A percentile compares a stretch with the other conserved stretches of the same genome.
Evolutionary conservation across 2,888 invertebrate species (phyloP).

Genomic region (Noctua janthina): DNA sequence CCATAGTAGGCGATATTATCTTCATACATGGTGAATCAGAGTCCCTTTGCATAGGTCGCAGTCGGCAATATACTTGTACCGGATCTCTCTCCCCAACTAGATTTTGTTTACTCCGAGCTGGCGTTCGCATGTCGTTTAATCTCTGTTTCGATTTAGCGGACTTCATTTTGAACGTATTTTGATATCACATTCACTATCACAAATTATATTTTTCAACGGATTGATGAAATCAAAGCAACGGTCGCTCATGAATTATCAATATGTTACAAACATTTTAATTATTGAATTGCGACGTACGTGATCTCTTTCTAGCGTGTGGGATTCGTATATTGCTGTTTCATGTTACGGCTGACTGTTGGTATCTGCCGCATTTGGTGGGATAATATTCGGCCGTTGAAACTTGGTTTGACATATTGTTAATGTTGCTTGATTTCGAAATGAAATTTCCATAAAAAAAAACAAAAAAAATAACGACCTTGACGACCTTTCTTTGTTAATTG

Average conservation of each 20-base stretch:
- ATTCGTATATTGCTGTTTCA: slow-evolving; percentile 59
- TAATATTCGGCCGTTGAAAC: slow-evolving; percentile 66
- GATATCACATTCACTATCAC: slow-evolving; percentile 70
- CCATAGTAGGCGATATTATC: slow-evolving; percentile 92
- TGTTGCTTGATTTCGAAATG: slow-evolving; percentile 28
- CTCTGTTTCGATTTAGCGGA: slow-evolving; percentile 87
- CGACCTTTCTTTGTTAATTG: not conserved
- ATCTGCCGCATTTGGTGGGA: slow-evolving; percentile 66
- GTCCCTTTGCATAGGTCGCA: slow-evolving; percentile 94
- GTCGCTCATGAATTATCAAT: slow-evolving; percentile 79
- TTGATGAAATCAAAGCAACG: slow-evolving; percentile 84
- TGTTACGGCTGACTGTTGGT: slow-evolving; percentile 60
- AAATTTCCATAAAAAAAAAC: not conserved
- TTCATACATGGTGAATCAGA: slow-evolving; percentile 92
- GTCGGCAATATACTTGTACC: slow-evolving; percentile 96
- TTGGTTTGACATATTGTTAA: slow-evolving; percentile 51
- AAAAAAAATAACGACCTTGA: not conserved
- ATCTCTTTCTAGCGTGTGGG: slow-evolving; percentile 61
- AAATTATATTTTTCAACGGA: slow-evolving; percentile 74
- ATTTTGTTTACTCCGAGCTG: slow-evolving; percentile 86
- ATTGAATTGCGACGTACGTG: slow-evolving; percentile 39
- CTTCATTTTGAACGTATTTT: slow-evolving; percentile 79
- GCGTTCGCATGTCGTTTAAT: slow-evolving; percentile 86
- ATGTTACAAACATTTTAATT: slow-evolving; percentile 67
- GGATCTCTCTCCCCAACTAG: slow-evolving; percentile 91